phyloP scores from a whole-genome alignment of 2,113 vertebrate genomes.

The Sapajus apella region DNA sequence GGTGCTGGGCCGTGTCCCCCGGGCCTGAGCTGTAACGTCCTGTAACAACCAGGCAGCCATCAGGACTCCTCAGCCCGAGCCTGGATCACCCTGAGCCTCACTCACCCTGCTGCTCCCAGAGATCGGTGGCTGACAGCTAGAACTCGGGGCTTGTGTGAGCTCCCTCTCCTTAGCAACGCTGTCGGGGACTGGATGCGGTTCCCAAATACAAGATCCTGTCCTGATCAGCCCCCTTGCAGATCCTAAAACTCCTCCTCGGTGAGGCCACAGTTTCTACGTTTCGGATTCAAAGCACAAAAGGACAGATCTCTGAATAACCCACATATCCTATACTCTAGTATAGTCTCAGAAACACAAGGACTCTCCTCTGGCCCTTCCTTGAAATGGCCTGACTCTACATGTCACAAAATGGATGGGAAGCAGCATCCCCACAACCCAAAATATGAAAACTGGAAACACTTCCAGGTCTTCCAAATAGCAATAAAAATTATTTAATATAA shows the following conservation, averaged over 20 bases:
- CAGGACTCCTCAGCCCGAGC: background rate
- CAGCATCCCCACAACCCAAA: background rate
- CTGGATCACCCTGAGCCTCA: too few species aligned
- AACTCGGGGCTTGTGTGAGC: rapidly evolving
- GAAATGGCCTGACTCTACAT: background rate
- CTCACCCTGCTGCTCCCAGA: background rate
- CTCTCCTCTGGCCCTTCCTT: background rate
- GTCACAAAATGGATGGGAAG: background rate
- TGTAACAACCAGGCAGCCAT: too few species aligned
- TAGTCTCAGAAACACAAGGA: background rate
- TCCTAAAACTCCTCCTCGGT: background rate
- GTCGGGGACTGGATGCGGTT: too few species aligned
- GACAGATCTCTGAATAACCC: background rate
- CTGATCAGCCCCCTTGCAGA: background rate
- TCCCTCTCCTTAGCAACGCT: background rate
- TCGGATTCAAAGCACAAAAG: background rate
- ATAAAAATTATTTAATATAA: background rate
- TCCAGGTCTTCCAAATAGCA: background rate
- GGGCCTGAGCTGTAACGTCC: background rate
- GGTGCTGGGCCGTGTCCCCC: rapidly evolving
- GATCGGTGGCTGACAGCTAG: rapidly evolving
- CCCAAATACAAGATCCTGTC: background rate
- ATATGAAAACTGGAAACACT: background rate
- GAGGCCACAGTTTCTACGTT: background rate
- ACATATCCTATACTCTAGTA: background rate